Percentiles rank a stretch among this genome's conserved stretches.
phyloP scores from a whole-genome alignment of 2,888 invertebrate genomes.

The Endotricha flammealis region DNA sequence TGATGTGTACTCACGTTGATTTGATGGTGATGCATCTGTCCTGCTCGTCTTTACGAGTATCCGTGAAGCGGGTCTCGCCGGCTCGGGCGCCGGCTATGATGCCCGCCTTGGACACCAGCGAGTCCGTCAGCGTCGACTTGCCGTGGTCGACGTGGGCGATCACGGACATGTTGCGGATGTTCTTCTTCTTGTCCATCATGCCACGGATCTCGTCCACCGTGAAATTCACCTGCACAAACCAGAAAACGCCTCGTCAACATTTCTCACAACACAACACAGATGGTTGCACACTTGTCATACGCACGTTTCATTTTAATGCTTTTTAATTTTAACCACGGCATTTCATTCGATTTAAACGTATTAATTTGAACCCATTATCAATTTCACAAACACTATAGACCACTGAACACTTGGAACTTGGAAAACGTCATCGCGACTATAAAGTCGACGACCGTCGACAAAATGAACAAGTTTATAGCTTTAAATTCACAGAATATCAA shows the following conservation, averaged over 20 bases:
- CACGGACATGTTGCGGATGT: slow-evolving; percentile 99
- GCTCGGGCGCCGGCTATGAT: slow-evolving; percentile 99
- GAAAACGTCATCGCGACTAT: slow-evolving; percentile 69
- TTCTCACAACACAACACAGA: slow-evolving; percentile 49
- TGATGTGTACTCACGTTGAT: slow-evolving; percentile 90
- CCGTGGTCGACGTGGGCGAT: slow-evolving; percentile 99
- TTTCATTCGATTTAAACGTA: background rate
- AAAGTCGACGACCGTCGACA: slow-evolving; percentile 50
- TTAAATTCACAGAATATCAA: slow-evolving; percentile 32
- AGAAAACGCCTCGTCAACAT: slow-evolving; percentile 53
- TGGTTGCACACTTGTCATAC: slow-evolving; percentile 40
- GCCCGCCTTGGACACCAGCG: slow-evolving; percentile 99
- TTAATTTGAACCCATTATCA: too few relatives aligned
- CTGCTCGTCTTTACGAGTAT: slow-evolving; percentile 99
- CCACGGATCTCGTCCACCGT: slow-evolving; percentile 99
- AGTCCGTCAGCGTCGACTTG: slow-evolving; percentile 99
- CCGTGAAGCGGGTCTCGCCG: slow-evolving; percentile 99
- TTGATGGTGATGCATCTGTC: slow-evolving; percentile 99
- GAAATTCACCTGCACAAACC: slow-evolving; percentile 96
- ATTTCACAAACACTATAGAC: slow-evolving; percentile 36
- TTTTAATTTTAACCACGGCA: background rate
- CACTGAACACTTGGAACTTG: slow-evolving; percentile 51
- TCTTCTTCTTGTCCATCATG: slow-evolving; percentile 99
- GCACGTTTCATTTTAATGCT: slow-evolving; percentile 47
- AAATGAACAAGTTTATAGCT: slow-evolving; percentile 31